phyloP scores from a whole-genome alignment of 2,888 invertebrate genomes.

The Hirtodrosophila trivittata region DNA sequence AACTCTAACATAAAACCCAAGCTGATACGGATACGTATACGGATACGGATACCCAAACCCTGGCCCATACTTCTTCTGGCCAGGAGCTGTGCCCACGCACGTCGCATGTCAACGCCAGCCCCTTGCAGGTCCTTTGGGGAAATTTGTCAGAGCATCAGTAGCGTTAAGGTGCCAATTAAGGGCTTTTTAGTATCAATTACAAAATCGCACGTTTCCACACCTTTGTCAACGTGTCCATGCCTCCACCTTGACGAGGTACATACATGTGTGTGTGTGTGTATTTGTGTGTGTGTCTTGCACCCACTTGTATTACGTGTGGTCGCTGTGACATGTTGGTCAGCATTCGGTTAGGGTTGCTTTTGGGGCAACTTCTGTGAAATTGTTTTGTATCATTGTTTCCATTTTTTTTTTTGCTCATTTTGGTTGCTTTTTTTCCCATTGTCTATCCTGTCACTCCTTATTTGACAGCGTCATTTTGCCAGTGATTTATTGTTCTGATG shows the following conservation, averaged over 20 bases:
- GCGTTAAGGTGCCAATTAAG: slow-evolving; percentile 84
- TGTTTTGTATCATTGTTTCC: slow-evolving; percentile 74
- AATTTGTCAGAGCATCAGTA: slow-evolving; percentile 81
- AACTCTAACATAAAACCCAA: slow-evolving; percentile 14
- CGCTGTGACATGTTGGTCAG: slow-evolving; percentile 62
- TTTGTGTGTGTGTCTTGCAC: slow-evolving; percentile 9
- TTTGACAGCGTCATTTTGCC: slow-evolving; percentile 72
- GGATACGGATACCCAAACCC: slow-evolving; percentile 13
- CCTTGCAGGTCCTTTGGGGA: slow-evolving; percentile 76
- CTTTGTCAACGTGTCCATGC: slow-evolving; percentile 59
- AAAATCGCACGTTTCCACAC: slow-evolving; percentile 82
- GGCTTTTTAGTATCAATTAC: slow-evolving; percentile 84
- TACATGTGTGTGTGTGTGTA: slow-evolving; percentile 14
- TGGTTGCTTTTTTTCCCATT: slow-evolving; percentile 29
- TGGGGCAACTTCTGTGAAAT: slow-evolving; percentile 59
- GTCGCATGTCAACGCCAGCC: slow-evolving; percentile 63
- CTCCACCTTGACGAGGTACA: no score
- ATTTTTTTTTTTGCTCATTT: slow-evolving; percentile 45
- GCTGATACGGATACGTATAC: background rate
- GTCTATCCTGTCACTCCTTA: slow-evolving; percentile 47
- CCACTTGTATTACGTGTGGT: slow-evolving; percentile 42
- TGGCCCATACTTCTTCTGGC: slow-evolving; percentile 14
- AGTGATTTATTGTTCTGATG: slow-evolving; percentile 71
- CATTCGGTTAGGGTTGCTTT: slow-evolving; percentile 32
- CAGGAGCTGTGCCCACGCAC: slow-evolving; percentile 53